Percentiles rank a stretch among this genome's conserved stretches.
Conservation (phyloP, 2,113 vertebrate genomes). For the Oreotragus oreotragus region DNA sequence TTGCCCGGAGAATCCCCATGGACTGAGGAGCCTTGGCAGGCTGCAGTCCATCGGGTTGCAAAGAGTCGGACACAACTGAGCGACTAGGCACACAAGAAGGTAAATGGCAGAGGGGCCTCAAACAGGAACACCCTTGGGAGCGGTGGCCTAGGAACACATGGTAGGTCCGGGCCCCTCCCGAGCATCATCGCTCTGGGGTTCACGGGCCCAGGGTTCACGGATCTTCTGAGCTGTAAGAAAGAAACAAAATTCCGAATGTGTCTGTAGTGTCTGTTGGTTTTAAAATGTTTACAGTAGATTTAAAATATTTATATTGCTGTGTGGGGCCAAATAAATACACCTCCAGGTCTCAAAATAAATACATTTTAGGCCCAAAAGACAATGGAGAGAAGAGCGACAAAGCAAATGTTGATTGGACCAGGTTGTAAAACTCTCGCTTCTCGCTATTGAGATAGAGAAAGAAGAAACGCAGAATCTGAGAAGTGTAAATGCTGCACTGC, state of each 20-base stretch:
- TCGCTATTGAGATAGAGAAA: neutral
- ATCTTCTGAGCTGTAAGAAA: slow-evolving; percentile 4
- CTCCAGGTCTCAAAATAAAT: neutral
- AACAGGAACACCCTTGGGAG: neutral
- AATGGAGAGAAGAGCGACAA: neutral
- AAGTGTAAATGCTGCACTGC: neutral
- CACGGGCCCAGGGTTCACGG: neutral
- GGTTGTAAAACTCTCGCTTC: neutral
- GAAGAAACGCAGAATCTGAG: neutral
- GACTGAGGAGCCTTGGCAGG: neutral
- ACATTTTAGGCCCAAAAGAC: neutral
- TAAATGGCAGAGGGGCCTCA: neutral
- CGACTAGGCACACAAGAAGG: neutral
- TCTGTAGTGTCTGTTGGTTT: neutral
- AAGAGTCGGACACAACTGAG: neutral
- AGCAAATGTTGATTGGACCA: neutral
- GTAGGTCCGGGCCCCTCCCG: neutral
- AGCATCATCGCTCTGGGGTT: neutral
- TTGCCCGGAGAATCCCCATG: neutral
- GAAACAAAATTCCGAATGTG: neutral
- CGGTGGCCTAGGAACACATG: neutral
- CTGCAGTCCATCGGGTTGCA: neutral
- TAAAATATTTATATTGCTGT: neutral
- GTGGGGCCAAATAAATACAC: neutral
- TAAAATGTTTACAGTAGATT: neutral